Conservation (phyloP, 2,888 invertebrate genomes). For the Temnothorax ravouxi region DNA sequence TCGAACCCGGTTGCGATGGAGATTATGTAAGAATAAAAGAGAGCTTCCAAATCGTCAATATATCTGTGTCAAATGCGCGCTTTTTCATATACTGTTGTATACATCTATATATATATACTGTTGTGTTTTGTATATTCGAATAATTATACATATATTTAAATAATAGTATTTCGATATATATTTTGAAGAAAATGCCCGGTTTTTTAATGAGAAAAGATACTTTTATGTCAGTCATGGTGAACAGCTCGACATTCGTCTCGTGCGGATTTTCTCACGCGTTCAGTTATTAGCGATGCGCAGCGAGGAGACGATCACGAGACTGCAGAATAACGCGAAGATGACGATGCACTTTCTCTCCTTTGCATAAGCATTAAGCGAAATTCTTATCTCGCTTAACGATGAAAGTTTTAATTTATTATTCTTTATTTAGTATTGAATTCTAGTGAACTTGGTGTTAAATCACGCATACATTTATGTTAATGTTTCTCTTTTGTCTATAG, state of each 20-base stretch:
- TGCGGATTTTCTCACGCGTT: constrained; percentile 57
- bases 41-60: not conserved
- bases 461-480: not conserved
- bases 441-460: not conserved
- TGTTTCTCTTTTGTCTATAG: not conserved
- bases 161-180: not conserved
- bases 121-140: not conserved
- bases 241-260: not conserved
- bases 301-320: constrained; percentile 47
- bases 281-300: constrained; percentile 65
- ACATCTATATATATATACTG: not conserved
- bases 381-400: not conserved
- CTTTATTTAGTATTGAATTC: not conserved
- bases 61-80: not conserved
- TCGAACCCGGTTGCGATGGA: not conserved
- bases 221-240: not conserved
- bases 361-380: not conserved
- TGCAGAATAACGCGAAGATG: constrained; percentile 10
- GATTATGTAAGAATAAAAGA: not conserved
- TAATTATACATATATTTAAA: not conserved
- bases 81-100: not conserved
- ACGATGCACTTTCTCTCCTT: not conserved
- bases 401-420: not conserved
- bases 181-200: not conserved
- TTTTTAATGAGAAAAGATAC: not conserved